These are phyloP conservation scores for Portunus trituberculatus DNA, from an alignment of 1,140 invertebrate genomes.

Conservation along the genomic window DNA sequence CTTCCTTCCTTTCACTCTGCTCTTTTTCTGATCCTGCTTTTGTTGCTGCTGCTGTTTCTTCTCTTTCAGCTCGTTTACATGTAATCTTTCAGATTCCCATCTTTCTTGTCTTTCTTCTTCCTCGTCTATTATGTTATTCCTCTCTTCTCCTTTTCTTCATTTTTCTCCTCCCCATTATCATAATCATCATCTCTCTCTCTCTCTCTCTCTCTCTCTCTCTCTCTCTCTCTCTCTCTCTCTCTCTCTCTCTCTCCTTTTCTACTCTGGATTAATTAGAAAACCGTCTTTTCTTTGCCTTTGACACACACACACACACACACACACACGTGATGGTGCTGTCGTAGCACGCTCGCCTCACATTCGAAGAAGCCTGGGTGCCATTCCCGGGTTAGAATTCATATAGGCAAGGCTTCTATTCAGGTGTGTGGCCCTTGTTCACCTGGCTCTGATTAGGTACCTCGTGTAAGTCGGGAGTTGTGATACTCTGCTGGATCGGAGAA, in stretches of 20 bases:
- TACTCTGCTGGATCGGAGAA: no score
- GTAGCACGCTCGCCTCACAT: no score
- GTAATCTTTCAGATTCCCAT: background rate
- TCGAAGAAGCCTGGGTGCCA: no score
- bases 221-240: conserved; percentile 11
- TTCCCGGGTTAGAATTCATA: no score
- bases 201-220: conserved; percentile 15
- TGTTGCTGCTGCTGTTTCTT: background rate
- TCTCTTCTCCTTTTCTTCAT: background rate
- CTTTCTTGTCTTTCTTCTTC: background rate
- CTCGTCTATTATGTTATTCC: background rate
- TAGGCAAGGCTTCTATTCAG: no score
- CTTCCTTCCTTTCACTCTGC: background rate
- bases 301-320: no score
- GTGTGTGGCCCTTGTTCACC: no score
- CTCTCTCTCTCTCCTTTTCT: background rate
- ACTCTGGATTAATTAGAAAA: no score
- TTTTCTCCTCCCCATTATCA: background rate
- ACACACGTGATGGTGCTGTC: no score
- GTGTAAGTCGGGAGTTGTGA: no score
- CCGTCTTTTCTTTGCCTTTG: no score
- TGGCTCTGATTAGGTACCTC: no score
- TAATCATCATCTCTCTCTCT: background rate
- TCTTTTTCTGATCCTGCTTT: background rate
- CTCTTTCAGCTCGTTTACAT: background rate